A percentile compares a stretch with the other conserved stretches of the same genome.
Evolutionary conservation across 2,113 vertebrate genomes (phyloP).

Genomic region (Monopterus albus): DNA sequence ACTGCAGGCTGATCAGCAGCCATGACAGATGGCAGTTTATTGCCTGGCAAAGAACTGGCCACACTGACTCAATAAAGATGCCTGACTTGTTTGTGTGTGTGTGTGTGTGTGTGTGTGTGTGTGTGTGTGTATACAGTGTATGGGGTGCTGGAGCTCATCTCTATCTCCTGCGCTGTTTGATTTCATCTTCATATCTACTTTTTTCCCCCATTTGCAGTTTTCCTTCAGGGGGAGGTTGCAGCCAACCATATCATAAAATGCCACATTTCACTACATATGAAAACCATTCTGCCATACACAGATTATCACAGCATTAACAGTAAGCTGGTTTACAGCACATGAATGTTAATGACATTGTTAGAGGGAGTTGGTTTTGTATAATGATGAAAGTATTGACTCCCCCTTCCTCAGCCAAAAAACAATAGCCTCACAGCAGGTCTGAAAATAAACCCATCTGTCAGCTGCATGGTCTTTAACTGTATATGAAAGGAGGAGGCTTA

Average conservation of each 20-base stretch:
- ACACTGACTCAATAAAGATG: conserved; percentile 31
- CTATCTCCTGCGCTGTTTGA: background rate
- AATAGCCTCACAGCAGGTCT: background rate
- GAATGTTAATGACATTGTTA: conserved; percentile 9
- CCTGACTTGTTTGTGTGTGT: conserved; percentile 23
- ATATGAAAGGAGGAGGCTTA: conserved; percentile 19
- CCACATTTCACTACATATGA: conserved; percentile 24
- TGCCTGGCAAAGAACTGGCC: conserved; percentile 15
- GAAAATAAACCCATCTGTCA: conserved; percentile 14
- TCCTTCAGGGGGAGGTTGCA: conserved; percentile 6
- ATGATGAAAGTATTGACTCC: background rate
- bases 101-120: conserved; percentile 4
- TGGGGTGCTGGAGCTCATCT: conserved; percentile 4
- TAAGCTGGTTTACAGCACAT: background rate
- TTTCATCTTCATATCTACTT: conserved; percentile 14
- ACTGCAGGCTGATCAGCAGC: conserved; percentile 13
- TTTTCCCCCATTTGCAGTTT: conserved; percentile 9
- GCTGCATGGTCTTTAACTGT: conserved; percentile 41
- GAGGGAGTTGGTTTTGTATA: background rate
- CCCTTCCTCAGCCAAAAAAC: background rate
- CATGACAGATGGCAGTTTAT: conserved; percentile 44
- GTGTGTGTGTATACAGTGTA: background rate
- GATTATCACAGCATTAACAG: conserved; percentile 32
- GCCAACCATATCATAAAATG: conserved; percentile 16
- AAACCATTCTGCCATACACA: background rate